Percentiles rank a stretch among this genome's conserved stretches.
These are phyloP conservation scores for Struthio camelus DNA, from an alignment of 2,113 vertebrate genomes.

Conservation along the genomic window DNA sequence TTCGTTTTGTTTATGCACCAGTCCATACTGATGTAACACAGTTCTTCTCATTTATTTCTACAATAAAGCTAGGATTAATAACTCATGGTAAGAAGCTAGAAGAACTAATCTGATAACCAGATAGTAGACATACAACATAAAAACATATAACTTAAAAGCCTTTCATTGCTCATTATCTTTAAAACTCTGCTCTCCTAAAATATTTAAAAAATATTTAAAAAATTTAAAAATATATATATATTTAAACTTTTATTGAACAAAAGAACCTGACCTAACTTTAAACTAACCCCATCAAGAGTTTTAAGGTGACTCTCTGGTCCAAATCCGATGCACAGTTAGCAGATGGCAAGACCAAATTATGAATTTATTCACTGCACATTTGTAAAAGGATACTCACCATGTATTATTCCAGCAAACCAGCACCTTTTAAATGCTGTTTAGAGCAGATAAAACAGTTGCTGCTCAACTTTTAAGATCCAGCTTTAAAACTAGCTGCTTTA, in stretches of 20 bases:
- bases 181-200: not conserved
- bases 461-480: not conserved
- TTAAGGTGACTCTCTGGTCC: not conserved
- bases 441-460: not conserved
- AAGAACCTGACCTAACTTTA: not conserved
- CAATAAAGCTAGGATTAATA: not conserved
- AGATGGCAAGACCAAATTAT: conserved; percentile 27
- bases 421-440: not conserved
- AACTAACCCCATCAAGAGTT: not conserved
- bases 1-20: not conserved
- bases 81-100: not conserved
- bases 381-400: conserved; percentile 4
- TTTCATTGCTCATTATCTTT: not conserved
- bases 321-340: not conserved
- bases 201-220: not conserved
- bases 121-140: not conserved
- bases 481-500: not conserved
- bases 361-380: not conserved
- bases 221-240: not conserved
- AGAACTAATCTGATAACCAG: not conserved
- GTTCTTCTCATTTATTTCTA: not conserved
- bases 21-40: not conserved
- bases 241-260: not conserved
- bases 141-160: not conserved
- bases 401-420: not conserved